Evolutionary conservation across 2,888 invertebrate genomes (phyloP).

Genomic region (Megalurothrips usitatus): DNA sequence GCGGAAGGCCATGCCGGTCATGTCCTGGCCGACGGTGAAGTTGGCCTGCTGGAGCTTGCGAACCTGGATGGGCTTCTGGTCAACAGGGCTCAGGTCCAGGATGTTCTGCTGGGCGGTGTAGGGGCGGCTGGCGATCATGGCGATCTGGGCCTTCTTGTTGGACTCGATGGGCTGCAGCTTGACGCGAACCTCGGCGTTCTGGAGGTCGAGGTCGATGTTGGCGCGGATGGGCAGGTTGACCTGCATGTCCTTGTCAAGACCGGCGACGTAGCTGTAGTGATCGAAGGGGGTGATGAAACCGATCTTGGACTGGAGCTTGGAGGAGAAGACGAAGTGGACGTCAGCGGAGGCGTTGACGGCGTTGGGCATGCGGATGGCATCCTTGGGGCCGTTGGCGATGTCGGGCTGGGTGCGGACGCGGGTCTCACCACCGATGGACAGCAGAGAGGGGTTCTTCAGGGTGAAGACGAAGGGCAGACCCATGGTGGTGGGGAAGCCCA

Average conservation of each 20-base stretch:
- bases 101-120: slow-evolving; percentile 58
- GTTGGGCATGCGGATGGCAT: slow-evolving; percentile 41
- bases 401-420: slow-evolving; percentile 47
- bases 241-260: slow-evolving; percentile 58
- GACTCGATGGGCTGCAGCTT: slow-evolving; percentile 51
- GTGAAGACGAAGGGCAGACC: slow-evolving; percentile 64
- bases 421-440: slow-evolving; percentile 52
- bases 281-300: slow-evolving; percentile 63
- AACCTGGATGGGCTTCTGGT: slow-evolving; percentile 33
- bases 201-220: slow-evolving; percentile 50
- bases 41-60: not conserved
- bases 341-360: slow-evolving; percentile 48
- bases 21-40: slow-evolving; percentile 37
- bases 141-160: slow-evolving; percentile 51
- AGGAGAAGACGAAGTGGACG: slow-evolving; percentile 51
- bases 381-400: slow-evolving; percentile 40
- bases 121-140: slow-evolving; percentile 60
- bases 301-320: slow-evolving; percentile 56
- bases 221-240: slow-evolving; percentile 53
- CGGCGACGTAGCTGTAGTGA: slow-evolving; percentile 54
- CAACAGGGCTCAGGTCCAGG: slow-evolving; percentile 51
- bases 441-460: slow-evolving; percentile 55
- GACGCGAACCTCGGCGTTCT: slow-evolving; percentile 49
- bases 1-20: slow-evolving; percentile 53
- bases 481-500: slow-evolving; percentile 63